phyloP scores from a whole-genome alignment of 2,888 invertebrate genomes.

The Idaea biselata region DNA sequence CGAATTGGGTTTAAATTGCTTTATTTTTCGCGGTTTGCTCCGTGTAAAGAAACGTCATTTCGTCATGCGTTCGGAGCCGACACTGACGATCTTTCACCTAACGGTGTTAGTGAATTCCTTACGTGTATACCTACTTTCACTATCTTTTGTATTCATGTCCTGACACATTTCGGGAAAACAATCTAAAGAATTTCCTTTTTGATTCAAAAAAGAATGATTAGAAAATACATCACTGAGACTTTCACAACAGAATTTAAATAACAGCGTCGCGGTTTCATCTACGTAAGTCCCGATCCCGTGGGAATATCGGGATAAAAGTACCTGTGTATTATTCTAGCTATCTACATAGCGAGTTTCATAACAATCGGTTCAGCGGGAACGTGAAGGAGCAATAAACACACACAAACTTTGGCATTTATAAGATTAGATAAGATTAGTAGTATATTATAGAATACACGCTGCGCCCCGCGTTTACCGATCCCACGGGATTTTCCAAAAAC shows the following conservation, averaged over 20 bases:
- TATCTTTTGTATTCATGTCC: not conserved
- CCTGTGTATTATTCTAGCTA: no score
- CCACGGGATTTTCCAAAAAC: no score
- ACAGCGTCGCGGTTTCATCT: no score
- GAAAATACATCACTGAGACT: not conserved
- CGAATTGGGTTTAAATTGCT: slow-evolving; percentile 17
- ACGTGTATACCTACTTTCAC: not conserved
- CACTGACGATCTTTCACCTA: slow-evolving; percentile 41
- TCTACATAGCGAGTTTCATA: no score
- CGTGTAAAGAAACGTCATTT: slow-evolving; percentile 41
- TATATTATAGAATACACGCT: no score
- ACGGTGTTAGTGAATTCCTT: slow-evolving; percentile 10
- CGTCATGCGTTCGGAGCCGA: slow-evolving; percentile 38
- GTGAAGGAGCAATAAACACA: no score
- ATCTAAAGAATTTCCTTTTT: not conserved
- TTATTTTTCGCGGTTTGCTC: not conserved
- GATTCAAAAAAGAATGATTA: not conserved
- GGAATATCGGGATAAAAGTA: no score
- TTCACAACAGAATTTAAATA: not conserved
- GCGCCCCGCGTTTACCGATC: no score
- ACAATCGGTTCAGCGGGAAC: no score
- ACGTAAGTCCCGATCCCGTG: no score
- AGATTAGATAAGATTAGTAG: no score
- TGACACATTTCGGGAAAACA: not conserved
- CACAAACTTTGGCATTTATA: no score